Conservation (phyloP, 1,140 invertebrate species). For the Zaprionus davidi region DNA sequence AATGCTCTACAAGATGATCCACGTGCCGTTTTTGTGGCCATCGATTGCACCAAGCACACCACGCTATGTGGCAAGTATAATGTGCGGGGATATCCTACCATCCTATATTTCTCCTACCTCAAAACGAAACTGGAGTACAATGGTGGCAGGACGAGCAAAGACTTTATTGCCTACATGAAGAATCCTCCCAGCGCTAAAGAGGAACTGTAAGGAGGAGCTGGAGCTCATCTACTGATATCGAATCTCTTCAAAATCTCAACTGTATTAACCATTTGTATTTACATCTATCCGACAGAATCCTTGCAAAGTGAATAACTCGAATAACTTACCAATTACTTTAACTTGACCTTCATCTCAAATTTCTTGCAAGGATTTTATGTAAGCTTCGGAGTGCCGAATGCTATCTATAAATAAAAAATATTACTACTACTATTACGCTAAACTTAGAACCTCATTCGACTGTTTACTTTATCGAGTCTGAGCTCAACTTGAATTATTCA, state of each 20-base stretch:
- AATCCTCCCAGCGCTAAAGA: constrained; percentile 85
- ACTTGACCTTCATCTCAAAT: neutral
- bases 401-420: neutral
- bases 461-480: neutral
- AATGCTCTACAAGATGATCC: constrained; percentile 89
- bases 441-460: neutral
- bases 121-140: constrained; percentile 88
- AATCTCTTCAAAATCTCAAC: constrained; percentile 32
- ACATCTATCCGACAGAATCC: neutral
- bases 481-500: neutral
- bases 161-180: constrained; percentile 89
- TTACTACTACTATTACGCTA: neutral
- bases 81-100: constrained; percentile 93
- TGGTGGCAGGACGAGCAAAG: constrained; percentile 89
- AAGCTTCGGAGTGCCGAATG: constrained; percentile 28
- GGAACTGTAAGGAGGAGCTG: constrained; percentile 58
- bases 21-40: constrained; percentile 91
- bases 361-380: constrained; percentile 5
- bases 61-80: constrained; percentile 89
- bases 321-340: constrained; percentile 10
- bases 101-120: constrained; percentile 94
- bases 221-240: neutral
- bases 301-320: constrained; percentile 8
- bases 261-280: constrained; percentile 33
- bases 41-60: constrained; percentile 91